Evolutionary conservation across 2,797 vertebrate genomes (phyloP), one percentile per base, ranked within the genome.

Genomic region (Brachymystax lenok): DNA sequence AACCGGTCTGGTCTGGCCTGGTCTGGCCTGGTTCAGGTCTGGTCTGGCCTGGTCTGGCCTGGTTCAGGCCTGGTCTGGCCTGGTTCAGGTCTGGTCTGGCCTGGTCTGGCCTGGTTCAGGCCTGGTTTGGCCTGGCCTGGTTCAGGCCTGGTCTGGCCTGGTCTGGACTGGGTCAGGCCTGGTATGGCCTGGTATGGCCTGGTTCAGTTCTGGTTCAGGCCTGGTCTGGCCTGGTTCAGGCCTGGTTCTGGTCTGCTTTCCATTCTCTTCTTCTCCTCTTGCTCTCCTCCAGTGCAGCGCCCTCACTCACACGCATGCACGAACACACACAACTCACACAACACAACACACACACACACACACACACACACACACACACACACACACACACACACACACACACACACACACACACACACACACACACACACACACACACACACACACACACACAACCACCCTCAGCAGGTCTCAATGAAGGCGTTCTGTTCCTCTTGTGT

Each of bases 241-340:
- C 28, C 28, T 33, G 2, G 30, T 33, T 8, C 85, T 27, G 83
- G 77, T 5, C 88, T 90, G 88, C 52, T 80, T 85, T 92, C 85
- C 80, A 86, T 87, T 76, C 81, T 21, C n/a, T 10, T 35, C 5
- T 16, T 5, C 70, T 66, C 30, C 2, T 46, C 40, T 46, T 10
- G 21, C 79, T 82, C 81, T 87, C 78, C 81, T 83, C 75, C 73
- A 81, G 28, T 6, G 14, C 35, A 59, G 54, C 79, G 81, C 83
- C 86, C 81, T 84, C 77, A 74, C 84, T 83, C 71, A 59, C 63
- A 54, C 14, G 3, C 76, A 19, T 30, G 1, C 63, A 46, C 30
- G 30, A 14, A 68, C 51, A 74, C 19, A 52, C 67, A 79, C 33
- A 33, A 71, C 46, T 35, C 68, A 74, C 16, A 61, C 19, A 14